These are phyloP conservation scores for Pomacea canaliculata DNA, from an alignment of 2,888 invertebrate genomes.

Conservation along the genomic window DNA sequence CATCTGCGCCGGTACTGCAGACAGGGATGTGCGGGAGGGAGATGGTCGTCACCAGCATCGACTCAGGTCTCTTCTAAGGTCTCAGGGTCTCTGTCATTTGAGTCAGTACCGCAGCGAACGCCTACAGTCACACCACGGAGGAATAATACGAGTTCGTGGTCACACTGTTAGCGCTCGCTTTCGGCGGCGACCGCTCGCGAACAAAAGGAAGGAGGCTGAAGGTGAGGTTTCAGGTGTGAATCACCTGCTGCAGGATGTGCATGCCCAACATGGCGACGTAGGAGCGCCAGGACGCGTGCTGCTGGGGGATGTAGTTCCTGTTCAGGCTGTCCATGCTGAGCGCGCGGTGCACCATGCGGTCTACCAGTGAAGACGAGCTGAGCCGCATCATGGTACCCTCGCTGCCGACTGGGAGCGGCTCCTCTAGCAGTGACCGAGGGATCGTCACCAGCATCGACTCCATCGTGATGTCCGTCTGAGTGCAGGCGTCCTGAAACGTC, in stretches of 20 bases:
- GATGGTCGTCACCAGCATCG: too few species aligned
- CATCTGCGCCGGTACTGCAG: neutral
- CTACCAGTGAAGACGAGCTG: constrained; percentile 35
- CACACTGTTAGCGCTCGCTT: neutral
- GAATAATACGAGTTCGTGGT: too few species aligned
- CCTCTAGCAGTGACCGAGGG: constrained; percentile 34
- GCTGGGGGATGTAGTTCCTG: constrained; percentile 40
- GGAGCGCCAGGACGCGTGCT: constrained; percentile 41
- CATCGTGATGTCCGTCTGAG: constrained; percentile 46
- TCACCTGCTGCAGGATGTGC: constrained; percentile 46
- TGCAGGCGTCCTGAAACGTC: constrained; percentile 36
- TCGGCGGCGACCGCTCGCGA: neutral
- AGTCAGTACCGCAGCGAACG: too few species aligned
- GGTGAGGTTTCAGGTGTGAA: constrained; percentile 28
- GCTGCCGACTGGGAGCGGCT: constrained; percentile 10
- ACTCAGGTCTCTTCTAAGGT: too few species aligned
- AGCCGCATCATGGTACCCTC: constrained; percentile 21
- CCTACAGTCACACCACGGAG: neutral
- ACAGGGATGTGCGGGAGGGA: too few species aligned
- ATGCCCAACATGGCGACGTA: constrained; percentile 46
- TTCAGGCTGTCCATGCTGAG: constrained; percentile 45
- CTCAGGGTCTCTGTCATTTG: too few species aligned
- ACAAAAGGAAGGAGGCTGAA: too few species aligned
- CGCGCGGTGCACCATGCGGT: constrained; percentile 40
- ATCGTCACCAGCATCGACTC: constrained; percentile 42